Evolutionary conservation across 2,797 vertebrate genomes (phyloP).

Genomic region (Sandelia bainsii): DNA sequence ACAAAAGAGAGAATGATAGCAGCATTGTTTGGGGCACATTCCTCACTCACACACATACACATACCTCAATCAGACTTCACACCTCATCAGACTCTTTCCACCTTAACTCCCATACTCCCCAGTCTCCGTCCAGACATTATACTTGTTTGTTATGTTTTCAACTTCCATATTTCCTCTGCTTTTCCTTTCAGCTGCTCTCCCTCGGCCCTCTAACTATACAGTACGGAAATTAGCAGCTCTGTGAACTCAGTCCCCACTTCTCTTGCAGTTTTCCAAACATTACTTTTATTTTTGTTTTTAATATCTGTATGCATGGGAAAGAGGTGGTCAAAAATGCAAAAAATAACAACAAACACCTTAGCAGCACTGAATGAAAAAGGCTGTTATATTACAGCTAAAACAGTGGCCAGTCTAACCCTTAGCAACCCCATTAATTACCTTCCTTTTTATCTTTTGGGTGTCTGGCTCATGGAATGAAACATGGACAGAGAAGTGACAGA

Average conservation of each 20-base stretch:
- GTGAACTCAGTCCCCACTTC: slow-evolving; percentile 48
- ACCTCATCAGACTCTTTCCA: slow-evolving; percentile 63
- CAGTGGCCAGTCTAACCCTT: slow-evolving; percentile 60
- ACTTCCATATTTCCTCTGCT: slow-evolving; percentile 86
- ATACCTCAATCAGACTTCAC: slow-evolving; percentile 37
- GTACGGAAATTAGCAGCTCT: slow-evolving; percentile 76
- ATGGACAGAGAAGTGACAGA: slow-evolving; percentile 57
- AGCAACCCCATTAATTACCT: slow-evolving; percentile 65
- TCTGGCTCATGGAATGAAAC: slow-evolving; percentile 64
- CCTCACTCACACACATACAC: slow-evolving; percentile 8
- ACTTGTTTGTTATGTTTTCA: slow-evolving; percentile 83
- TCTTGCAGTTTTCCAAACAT: slow-evolving; percentile 80
- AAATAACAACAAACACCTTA: slow-evolving; percentile 58
- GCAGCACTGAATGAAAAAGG: slow-evolving; percentile 24
- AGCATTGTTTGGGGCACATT: slow-evolving; percentile 27
- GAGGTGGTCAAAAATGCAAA: slow-evolving; percentile 46
- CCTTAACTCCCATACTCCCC: slow-evolving; percentile 76
- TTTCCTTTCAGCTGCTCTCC: slow-evolving; percentile 86
- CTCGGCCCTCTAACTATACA: slow-evolving; percentile 55
- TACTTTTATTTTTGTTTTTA: slow-evolving; percentile 78
- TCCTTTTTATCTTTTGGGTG: slow-evolving; percentile 51
- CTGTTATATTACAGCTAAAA: slow-evolving; percentile 51
- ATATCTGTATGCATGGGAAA: slow-evolving; percentile 60
- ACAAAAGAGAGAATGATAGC: slow-evolving; percentile 34
- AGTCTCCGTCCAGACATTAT: slow-evolving; percentile 81